phyloP scores from a whole-genome alignment of 2,113 vertebrate species.

The Cepphus grylle region DNA sequence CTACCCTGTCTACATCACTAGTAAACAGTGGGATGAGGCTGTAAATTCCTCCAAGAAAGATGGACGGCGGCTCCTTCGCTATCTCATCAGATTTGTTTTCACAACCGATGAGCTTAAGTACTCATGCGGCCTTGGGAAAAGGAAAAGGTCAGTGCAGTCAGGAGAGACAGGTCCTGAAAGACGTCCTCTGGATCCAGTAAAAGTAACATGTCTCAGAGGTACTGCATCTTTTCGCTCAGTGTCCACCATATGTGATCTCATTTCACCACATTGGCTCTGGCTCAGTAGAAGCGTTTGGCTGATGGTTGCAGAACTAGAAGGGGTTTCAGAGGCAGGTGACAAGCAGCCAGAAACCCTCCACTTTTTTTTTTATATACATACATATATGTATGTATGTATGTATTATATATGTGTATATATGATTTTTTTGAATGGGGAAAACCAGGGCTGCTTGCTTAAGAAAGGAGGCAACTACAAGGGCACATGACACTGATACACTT shows the following conservation, averaged over 20 bases:
- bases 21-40: slow-evolving; percentile 99
- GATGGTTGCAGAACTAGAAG: slow-evolving; percentile 28
- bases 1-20: slow-evolving; percentile 98
- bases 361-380: background rate
- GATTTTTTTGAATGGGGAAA: background rate
- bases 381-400: background rate
- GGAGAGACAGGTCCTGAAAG: slow-evolving; percentile 95
- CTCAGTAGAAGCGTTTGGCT: slow-evolving; percentile 67
- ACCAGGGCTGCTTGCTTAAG: background rate
- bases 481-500: background rate
- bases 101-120: slow-evolving; percentile 99
- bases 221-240: slow-evolving; percentile 82
- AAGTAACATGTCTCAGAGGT: slow-evolving; percentile 99
- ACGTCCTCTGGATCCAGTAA: slow-evolving; percentile 96
- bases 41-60: slow-evolving; percentile 99
- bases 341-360: slow-evolving; percentile 2
- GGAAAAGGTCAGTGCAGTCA: slow-evolving; percentile 98
- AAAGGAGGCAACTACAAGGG: background rate
- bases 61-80: slow-evolving; percentile 91
- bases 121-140: slow-evolving; percentile 98
- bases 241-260: slow-evolving; percentile 78
- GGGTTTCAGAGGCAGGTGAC: slow-evolving; percentile 28
- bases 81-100: slow-evolving; percentile 99
- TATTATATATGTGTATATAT: background rate
- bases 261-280: slow-evolving; percentile 81